These are phyloP conservation scores for Hippoglossus stenolepis DNA, from an alignment of 2,113 vertebrate species.

Conservation along the genomic window DNA sequence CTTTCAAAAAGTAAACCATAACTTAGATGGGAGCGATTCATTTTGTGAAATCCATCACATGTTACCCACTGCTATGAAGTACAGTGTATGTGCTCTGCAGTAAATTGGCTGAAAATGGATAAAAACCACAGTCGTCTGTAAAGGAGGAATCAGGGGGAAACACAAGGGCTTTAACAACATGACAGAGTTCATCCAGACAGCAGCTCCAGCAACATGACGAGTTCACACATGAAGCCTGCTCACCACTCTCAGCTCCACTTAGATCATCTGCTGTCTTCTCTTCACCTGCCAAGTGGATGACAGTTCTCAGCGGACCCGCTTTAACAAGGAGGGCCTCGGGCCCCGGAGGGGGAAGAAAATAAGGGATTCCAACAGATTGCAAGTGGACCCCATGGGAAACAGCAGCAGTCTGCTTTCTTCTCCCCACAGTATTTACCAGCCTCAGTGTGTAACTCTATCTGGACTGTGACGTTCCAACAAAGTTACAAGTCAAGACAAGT, in stretches of 20 bases:
- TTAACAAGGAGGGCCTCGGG: constrained; percentile 61
- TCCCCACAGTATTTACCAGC: constrained; percentile 34
- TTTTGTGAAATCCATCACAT: neutral
- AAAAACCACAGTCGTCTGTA: neutral
- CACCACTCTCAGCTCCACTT: constrained; percentile 40
- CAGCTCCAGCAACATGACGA: constrained; percentile 24
- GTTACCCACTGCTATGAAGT: neutral
- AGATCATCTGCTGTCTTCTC: constrained; percentile 60
- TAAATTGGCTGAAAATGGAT: constrained; percentile 11
- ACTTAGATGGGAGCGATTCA: neutral
- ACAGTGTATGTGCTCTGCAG: neutral
- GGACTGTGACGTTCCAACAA: constrained; percentile 46
- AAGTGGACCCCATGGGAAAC: constrained; percentile 46
- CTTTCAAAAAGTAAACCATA: neutral
- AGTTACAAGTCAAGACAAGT: constrained; percentile 45
- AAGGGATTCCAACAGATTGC: constrained; percentile 57
- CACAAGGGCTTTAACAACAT: constrained; percentile 28
- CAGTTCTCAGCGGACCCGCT: constrained; percentile 61
- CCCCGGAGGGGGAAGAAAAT: constrained; percentile 34
- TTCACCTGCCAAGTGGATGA: constrained; percentile 66
- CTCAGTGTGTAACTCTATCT: constrained; percentile 42
- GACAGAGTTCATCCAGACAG: constrained; percentile 38
- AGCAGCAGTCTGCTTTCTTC: constrained; percentile 26
- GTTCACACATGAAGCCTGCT: constrained; percentile 51
- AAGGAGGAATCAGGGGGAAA: constrained; percentile 1